These are phyloP conservation scores for Cinclus mexicanus DNA, from an alignment of 2,113 vertebrate species.

Conservation along the genomic window DNA sequence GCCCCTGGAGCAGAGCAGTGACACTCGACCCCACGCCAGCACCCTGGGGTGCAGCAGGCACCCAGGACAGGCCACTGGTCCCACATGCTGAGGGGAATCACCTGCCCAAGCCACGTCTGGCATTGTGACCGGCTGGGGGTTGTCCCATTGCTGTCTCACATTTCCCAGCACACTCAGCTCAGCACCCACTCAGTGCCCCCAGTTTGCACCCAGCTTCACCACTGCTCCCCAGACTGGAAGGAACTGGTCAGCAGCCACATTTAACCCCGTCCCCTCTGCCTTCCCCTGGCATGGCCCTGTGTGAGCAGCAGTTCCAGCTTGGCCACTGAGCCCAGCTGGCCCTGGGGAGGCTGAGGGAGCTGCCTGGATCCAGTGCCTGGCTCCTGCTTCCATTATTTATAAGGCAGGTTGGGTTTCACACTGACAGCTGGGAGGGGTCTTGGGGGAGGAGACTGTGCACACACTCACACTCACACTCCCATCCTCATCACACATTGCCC, in stretches of 20 bases:
- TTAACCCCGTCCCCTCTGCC: background rate
- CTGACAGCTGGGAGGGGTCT: background rate
- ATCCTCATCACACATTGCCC: background rate
- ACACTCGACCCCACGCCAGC: rapidly evolving
- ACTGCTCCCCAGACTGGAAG: background rate
- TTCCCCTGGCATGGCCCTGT: background rate
- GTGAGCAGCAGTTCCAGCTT: background rate
- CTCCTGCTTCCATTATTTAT: constrained; percentile 66
- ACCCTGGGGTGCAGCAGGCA: background rate
- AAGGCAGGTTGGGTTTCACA: constrained; percentile 61
- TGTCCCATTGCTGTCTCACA: background rate
- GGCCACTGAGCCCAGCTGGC: background rate
- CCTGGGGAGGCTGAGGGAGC: background rate
- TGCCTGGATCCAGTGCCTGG: background rate
- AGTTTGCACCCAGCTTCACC: background rate
- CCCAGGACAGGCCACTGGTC: background rate
- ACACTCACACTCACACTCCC: background rate
- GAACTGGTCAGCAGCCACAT: background rate
- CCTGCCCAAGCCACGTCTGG: background rate
- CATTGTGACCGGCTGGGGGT: background rate
- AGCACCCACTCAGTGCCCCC: background rate
- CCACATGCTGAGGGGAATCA: background rate
- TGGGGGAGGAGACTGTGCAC: background rate
- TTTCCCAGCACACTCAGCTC: background rate
- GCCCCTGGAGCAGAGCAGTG: background rate